These are phyloP conservation scores for Abramis brama DNA, from an alignment of 2,113 vertebrate species.

Conservation along the genomic window DNA sequence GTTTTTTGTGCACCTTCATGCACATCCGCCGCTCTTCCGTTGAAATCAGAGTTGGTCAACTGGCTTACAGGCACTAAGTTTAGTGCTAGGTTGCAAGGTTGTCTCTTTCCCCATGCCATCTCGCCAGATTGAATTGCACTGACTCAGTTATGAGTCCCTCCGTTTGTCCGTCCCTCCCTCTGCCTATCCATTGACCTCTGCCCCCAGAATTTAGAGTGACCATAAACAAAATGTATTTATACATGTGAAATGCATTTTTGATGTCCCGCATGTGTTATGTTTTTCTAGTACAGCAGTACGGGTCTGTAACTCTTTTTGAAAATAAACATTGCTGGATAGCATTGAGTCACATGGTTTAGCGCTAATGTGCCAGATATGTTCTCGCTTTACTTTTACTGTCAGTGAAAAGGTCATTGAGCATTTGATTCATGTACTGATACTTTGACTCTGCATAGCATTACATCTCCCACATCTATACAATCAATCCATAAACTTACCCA, in stretches of 20 bases:
- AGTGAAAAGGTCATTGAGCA: constrained; percentile 33
- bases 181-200: constrained; percentile 45
- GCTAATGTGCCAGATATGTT: constrained; percentile 20
- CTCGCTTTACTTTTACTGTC: constrained; percentile 9
- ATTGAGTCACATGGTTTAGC: not conserved
- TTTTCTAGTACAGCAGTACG: not conserved
- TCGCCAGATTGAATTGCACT: constrained; percentile 73
- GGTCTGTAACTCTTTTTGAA: not conserved
- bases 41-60: constrained; percentile 59
- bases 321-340: not conserved
- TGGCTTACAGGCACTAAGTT: constrained; percentile 69
- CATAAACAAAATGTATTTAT: not conserved
- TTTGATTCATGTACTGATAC: constrained; percentile 1
- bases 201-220: constrained; percentile 24
- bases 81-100: constrained; percentile 60
- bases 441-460: not conserved
- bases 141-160: constrained; percentile 71
- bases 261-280: not conserved
- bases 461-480: constrained; percentile 2
- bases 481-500: not conserved
- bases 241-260: not conserved
- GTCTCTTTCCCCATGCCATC: constrained; percentile 57
- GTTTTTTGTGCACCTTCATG: not conserved
- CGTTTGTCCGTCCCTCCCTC: constrained; percentile 12
- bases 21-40: not conserved